A percentile compares a stretch with the other conserved stretches of the same genome.
phyloP scores from a whole-genome alignment of 2,888 invertebrate species.

The Crioceris asparagi region DNA sequence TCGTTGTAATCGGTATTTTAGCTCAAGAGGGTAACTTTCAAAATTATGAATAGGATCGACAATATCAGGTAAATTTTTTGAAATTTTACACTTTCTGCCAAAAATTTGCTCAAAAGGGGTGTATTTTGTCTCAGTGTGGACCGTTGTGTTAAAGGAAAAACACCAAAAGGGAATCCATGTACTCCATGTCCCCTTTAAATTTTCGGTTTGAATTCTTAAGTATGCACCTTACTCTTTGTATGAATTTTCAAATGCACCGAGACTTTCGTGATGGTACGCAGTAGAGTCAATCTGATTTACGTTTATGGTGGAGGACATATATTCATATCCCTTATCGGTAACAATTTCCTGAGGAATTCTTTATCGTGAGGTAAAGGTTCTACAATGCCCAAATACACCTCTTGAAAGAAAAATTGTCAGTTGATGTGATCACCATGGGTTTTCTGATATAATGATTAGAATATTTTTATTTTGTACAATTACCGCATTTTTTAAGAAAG shows the following conservation, averaged over 20 bases:
- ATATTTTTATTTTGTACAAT: constrained; percentile 11
- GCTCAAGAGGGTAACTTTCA: constrained; percentile 15
- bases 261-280: constrained; percentile 12
- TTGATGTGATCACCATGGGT: constrained; percentile 15
- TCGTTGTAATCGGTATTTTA: constrained; percentile 18
- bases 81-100: constrained; percentile 12
- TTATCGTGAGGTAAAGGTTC: constrained; percentile 16
- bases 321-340: constrained; percentile 15
- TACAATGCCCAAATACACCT: constrained; percentile 15
- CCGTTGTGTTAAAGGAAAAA: constrained; percentile 19
- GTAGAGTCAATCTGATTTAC: constrained; percentile 11
- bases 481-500: constrained; percentile 13
- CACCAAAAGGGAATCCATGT: constrained; percentile 18
- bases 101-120: constrained; percentile 18
- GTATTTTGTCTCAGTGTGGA: constrained; percentile 18
- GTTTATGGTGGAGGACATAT: constrained; percentile 9
- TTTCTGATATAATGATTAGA: constrained; percentile 10
- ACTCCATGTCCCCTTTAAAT: constrained; percentile 12
- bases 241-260: constrained; percentile 14
- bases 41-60: constrained; percentile 15
- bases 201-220: constrained; percentile 10
- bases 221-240: constrained; percentile 16
- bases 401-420: constrained; percentile 15
- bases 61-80: constrained; percentile 9
- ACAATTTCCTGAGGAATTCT: constrained; percentile 13